Evolutionary conservation across 2,797 vertebrate genomes (phyloP).

Genomic region (Rhincodon typus): DNA sequence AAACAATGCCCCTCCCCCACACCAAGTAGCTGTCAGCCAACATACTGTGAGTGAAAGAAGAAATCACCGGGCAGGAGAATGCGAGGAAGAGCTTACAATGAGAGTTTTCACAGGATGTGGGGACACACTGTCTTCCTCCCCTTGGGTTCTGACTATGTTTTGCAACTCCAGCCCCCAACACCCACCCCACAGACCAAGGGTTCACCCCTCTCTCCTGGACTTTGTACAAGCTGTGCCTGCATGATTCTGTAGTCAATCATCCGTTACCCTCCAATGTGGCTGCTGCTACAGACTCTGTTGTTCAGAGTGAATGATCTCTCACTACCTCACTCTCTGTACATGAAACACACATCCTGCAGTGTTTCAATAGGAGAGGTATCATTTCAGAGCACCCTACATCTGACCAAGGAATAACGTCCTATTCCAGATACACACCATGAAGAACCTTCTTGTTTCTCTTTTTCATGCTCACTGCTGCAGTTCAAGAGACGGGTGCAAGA

Average conservation of each 20-base stretch:
- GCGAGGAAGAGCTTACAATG: background rate
- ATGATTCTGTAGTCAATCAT: background rate
- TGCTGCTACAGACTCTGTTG: background rate
- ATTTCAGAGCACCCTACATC: background rate
- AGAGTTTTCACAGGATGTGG: background rate
- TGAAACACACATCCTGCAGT: background rate
- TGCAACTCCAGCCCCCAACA: too few species aligned
- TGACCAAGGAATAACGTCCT: background rate
- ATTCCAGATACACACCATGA: background rate
- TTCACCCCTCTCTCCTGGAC: background rate
- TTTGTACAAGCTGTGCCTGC: background rate
- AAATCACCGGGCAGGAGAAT: background rate
- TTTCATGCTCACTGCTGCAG: conserved; percentile 50
- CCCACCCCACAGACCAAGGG: background rate
- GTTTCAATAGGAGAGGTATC: background rate
- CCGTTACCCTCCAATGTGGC: background rate
- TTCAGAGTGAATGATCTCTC: background rate
- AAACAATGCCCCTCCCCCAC: background rate
- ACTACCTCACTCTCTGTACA: background rate
- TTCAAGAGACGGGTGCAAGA: conserved; percentile 83
- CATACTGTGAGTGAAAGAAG: background rate
- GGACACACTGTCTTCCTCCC: too few species aligned
- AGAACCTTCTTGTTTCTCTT: background rate
- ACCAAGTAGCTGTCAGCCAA: background rate
- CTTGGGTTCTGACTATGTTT: too few species aligned